Conservation (phyloP, 2,113 vertebrate species). For the Solenodon paradoxus region DNA sequence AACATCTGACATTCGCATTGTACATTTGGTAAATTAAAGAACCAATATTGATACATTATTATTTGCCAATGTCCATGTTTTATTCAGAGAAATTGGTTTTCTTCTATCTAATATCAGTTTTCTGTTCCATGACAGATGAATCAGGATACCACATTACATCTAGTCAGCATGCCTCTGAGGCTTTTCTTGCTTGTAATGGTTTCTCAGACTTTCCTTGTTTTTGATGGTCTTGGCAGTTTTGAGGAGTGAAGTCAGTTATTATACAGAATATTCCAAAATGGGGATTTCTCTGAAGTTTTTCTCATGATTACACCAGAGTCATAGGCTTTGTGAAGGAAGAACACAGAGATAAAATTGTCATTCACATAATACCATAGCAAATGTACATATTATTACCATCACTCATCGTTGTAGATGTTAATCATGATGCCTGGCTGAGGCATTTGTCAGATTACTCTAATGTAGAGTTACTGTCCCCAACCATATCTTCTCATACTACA, state of each 20-base stretch:
- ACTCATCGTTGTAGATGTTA: not conserved
- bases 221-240: not conserved
- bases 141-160: not conserved
- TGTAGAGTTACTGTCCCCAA: not conserved
- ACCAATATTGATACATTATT: not conserved
- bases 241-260: not conserved
- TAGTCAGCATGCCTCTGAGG: not conserved
- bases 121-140: not conserved
- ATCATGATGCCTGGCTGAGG: not conserved
- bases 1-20: not conserved
- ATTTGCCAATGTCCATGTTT: not conserved
- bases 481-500: not conserved
- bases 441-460: not conserved
- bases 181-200: not conserved
- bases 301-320: not conserved
- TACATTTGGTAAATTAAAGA: not conserved
- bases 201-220: not conserved
- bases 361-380: not conserved
- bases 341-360: not conserved
- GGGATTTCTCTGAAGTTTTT: not conserved
- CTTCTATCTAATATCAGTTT: not conserved
- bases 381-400: not conserved
- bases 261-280: not conserved
- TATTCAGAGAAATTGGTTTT: not conserved
- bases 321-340: not conserved